These are phyloP conservation scores for Gobiocypris rarus DNA, from an alignment of 2,113 vertebrate genomes.

Conservation along the genomic window DNA sequence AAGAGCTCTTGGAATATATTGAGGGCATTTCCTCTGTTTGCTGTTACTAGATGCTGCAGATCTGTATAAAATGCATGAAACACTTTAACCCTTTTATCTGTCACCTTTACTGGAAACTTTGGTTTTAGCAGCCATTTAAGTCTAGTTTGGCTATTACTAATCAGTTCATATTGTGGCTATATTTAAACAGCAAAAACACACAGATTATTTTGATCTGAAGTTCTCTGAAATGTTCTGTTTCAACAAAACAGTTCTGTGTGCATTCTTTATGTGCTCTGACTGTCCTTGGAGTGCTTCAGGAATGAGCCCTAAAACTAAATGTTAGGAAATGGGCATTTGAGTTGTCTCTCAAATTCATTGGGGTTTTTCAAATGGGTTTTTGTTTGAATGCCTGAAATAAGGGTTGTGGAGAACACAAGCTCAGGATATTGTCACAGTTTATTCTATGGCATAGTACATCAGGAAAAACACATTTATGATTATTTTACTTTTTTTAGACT, in stretches of 20 bases:
- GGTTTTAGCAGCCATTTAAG: neutral
- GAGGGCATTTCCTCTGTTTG: neutral
- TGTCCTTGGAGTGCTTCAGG: neutral
- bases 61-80: neutral
- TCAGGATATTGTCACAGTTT: neutral
- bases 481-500: neutral
- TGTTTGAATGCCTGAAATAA: neutral
- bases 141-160: slow-evolving; percentile 21
- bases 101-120: slow-evolving; percentile 3
- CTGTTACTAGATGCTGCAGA: neutral
- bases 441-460: neutral
- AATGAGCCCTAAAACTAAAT: neutral
- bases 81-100: neutral
- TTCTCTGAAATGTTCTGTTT: neutral
- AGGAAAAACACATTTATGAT: neutral
- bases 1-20: neutral
- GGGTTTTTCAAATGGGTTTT: neutral
- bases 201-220: slow-evolving; percentile 7
- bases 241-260: no score
- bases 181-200: neutral
- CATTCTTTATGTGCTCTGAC: neutral
- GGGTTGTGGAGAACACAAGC: neutral
- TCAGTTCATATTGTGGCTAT: slow-evolving; percentile 9
- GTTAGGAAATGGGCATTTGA: neutral
- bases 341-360: neutral